Base-by-base conservation (phyloP, 2,888 invertebrate species). In the Ochlodes sylvanus region DNA sequence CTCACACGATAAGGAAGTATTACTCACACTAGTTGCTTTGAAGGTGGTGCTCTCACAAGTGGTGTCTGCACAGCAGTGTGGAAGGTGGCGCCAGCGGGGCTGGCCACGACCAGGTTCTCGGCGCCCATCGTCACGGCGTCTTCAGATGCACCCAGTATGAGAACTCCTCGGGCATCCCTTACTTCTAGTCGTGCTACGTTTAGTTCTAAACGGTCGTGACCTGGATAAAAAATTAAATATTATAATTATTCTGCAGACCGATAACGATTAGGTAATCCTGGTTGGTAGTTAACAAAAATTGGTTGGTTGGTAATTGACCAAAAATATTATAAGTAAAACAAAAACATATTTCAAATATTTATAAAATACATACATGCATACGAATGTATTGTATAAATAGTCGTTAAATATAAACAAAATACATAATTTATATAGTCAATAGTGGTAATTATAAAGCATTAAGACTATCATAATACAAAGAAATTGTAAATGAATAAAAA, bases 21-120 rank as follows among this genome's bases (percentile, higher is more conserved):
- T 65, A 88, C 94, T 94, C 92, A 98, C 98, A 96, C 96, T 74
- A 98, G 94, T 82, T 97, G 97, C 79, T 97, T 96, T 41, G 97
- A 96, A 21, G 97, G 96, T 75, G 97, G 97, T 7, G 98, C 97
- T 79, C 96, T 95, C 67, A 98, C 96, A 72, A 97, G 92, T 1
- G 97, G 96, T 65, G 98, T 97, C 89, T 98, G 98, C 62, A 97
- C 95, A 66, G 98, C 97, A 56, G 97, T 97, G 76, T 96, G 96
- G 84, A 98, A 96, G 73, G 96, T 95, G 69, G 96, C 97, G 42
- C 98, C 98, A 21, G 97, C 98, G 69, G 97, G 96, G 67, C 98
- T 98, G 79, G 96, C 95, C 73, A 98, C 96, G 75, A 95, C 94
- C 70, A 98, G 94, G 63, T 95, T 95, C 75, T 97, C 96, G 12